Evolutionary conservation across 2,797 vertebrate species (phyloP).

Genomic region (Poeciliopsis paucimaculata): DNA sequence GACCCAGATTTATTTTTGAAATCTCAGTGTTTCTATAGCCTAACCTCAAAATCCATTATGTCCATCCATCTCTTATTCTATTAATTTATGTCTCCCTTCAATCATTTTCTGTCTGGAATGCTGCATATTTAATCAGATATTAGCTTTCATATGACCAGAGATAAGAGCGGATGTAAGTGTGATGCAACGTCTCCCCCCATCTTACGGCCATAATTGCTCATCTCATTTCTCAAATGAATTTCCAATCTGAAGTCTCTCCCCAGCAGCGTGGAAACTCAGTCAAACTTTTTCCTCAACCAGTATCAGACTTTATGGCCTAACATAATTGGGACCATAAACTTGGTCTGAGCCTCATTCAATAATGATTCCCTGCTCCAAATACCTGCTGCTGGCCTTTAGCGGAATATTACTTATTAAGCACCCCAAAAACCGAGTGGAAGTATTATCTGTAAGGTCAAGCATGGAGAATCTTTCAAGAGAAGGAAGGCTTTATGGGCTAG

Average conservation of each 20-base stretch:
- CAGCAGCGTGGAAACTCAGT: constrained; percentile 63
- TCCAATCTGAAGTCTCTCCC: constrained; percentile 57
- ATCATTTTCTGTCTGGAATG: constrained; percentile 41
- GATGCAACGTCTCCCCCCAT: constrained; percentile 63
- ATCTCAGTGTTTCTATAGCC: background rate
- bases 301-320: constrained; percentile 68
- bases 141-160: constrained; percentile 64
- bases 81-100: constrained; percentile 41
- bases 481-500: constrained; percentile 71
- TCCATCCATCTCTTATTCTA: constrained; percentile 32
- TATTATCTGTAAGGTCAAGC: constrained; percentile 83
- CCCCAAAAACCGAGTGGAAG: constrained; percentile 77
- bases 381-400: constrained; percentile 80
- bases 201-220: constrained; percentile 63
- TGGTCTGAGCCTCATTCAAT: constrained; percentile 76
- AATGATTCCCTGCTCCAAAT: constrained; percentile 77
- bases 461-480: constrained; percentile 77
- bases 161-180: constrained; percentile 67
- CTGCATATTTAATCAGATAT: constrained; percentile 65
- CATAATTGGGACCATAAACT: constrained; percentile 80
- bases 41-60: constrained; percentile 24
- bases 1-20: background rate
- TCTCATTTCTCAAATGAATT: constrained; percentile 69
- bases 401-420: constrained; percentile 80
- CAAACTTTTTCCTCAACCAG: constrained; percentile 70